Base-by-base conservation (phyloP, 1,140 invertebrate genomes). In the Solen grandis region DNA sequence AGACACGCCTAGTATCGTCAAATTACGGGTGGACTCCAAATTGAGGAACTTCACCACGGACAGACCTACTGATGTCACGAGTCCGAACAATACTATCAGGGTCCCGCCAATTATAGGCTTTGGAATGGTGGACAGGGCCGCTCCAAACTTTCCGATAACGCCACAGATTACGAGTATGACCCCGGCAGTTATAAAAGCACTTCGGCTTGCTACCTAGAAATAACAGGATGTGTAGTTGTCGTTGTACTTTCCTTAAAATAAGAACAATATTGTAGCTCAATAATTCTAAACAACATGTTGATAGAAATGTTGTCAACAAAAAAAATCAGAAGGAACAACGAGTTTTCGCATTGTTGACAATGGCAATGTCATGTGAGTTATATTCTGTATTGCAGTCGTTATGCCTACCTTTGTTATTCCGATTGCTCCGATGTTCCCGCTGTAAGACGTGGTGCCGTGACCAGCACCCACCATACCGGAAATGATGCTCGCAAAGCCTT, bases 351-450 rank as follows among this genome's bases (percentile, higher is more conserved):
- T n/a, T n/a, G n/a, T n/a, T n/a, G n/a, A n/a, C n/a, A n/a, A n/a
- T n/a, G n/a, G n/a, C n/a, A n/a, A n/a, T n/a, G n/a, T n/a, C n/a
- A n/a, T n/a, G n/a, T n/a, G n/a, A n/a, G n/a, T n/a, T n/a, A n/a
- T n/a, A n/a, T n/a, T n/a, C n/a, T n/a, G n/a, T n/a, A n/a, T n/a
- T n/a, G n/a, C n/a, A n/a, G n/a, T n/a, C n/a, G n/a, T n/a, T n/a
- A n/a, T n/a, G n/a, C n/a, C n/a, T 81, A 93, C 93, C 88, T 94
- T 94, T 2, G 93, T 94, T 0, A 94, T 92, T 59, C 96, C 96
- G 82, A 98, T 97, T 5, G 96, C 96, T 1, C 96, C 96, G 50
- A 97, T 96, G 90, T 98, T 98, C 91, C 97, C 96, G 74, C 90
- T 91, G 78, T 89, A 97, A 0, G 96, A 97, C 80, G 97, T 97